These are phyloP conservation scores for Vesta saturnalis DNA, from an alignment of 2,888 invertebrate genomes.

Conservation along the genomic window DNA sequence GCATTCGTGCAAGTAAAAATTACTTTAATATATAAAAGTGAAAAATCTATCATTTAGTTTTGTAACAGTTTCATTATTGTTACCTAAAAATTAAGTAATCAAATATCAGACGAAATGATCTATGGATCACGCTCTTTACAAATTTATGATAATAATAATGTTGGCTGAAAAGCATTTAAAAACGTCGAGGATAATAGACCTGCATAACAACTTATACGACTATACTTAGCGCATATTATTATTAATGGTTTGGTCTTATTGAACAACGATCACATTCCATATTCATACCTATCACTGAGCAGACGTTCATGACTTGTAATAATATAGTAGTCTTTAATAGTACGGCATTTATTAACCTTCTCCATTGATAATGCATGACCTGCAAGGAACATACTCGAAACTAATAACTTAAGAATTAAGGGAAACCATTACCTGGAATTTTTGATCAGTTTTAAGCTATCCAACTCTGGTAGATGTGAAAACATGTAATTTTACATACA, in stretches of 20 bases:
- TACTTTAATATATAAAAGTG: slow-evolving; percentile 18
- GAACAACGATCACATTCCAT: slow-evolving; percentile 37
- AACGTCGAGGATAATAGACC: slow-evolving; percentile 36
- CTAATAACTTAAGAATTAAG: too few relatives aligned
- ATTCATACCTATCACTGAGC: slow-evolving; percentile 35
- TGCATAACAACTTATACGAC: slow-evolving; percentile 35
- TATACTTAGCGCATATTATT: slow-evolving; percentile 33
- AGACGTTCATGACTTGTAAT: slow-evolving; percentile 40
- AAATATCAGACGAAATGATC: slow-evolving; percentile 18
- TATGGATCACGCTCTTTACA: slow-evolving; percentile 26
- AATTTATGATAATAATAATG: slow-evolving; percentile 34
- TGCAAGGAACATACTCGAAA: background rate
- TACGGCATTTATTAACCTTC: background rate
- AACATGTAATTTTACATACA: too few relatives aligned
- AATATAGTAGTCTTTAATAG: slow-evolving; percentile 20
- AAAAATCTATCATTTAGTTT: slow-evolving; percentile 14
- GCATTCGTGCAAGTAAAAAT: slow-evolving; percentile 31
- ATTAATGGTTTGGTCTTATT: slow-evolving; percentile 33
- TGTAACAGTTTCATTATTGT: slow-evolving; percentile 10
- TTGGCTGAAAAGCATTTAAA: slow-evolving; percentile 33
- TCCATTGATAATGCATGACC: background rate
- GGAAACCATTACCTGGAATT: background rate
- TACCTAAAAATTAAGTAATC: slow-evolving; percentile 9
- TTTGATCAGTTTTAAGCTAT: too few relatives aligned
- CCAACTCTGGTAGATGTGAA: too few relatives aligned